These are phyloP conservation scores for Marmota flaviventris DNA, from an alignment of 2,113 vertebrate species.

Conservation along the genomic window DNA sequence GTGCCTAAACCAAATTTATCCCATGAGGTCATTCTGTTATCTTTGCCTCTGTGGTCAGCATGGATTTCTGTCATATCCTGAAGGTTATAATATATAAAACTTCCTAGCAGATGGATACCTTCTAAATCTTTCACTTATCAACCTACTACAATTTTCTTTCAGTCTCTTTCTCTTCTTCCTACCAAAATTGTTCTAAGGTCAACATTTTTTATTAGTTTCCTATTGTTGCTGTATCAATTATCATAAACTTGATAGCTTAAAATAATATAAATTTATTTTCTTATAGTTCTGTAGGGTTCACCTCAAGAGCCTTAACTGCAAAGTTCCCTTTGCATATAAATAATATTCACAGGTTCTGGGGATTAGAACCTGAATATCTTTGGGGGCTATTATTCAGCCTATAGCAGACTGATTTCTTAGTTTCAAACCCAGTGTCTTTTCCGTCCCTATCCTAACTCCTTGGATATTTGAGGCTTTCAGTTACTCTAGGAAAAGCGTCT, in stretches of 20 bases:
- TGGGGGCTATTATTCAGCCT: neutral
- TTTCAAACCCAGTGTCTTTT: conserved; percentile 37
- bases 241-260: neutral
- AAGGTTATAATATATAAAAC: neutral
- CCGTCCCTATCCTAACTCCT: neutral
- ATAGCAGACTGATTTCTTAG: neutral
- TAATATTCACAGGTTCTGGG: conserved; percentile 9
- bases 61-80: neutral
- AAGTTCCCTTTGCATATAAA: neutral
- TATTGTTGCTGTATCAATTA: conserved; percentile 49
- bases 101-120: neutral
- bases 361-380: neutral
- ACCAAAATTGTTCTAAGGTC: neutral
- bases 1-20: neutral
- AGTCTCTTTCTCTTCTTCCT: neutral
- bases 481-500: neutral
- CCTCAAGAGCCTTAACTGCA: conserved; percentile 2
- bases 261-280: conserved; percentile 25
- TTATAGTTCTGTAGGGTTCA: neutral
- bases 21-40: neutral
- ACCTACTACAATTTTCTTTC: neutral
- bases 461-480: neutral
- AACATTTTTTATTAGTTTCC: conserved; percentile 35
- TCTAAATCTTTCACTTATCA: neutral
- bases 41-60: neutral